Evolutionary conservation across 1,140 invertebrate genomes (phyloP), one percentile per base, ranked within the genome.

Genomic region (Leptinotarsa texana): DNA sequence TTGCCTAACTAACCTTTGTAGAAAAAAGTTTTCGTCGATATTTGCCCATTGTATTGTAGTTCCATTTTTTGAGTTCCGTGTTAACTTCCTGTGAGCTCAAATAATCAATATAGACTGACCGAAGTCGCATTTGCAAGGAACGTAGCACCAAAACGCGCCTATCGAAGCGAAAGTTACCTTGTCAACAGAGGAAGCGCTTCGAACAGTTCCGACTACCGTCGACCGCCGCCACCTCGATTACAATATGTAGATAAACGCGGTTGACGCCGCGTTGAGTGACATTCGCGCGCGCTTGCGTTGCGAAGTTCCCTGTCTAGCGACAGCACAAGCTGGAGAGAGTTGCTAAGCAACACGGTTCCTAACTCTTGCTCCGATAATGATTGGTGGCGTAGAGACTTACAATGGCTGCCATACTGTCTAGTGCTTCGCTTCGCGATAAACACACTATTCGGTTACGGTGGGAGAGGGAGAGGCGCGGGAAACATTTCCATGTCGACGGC

Each of bases 301-400:
- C 66, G 21, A 47, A 68, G 49, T 69, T 69, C 67, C 66, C 67
- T 42, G 73, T 27, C 15, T 51, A 33, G 22, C 75, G 49, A 69
- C 13, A 42, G 8, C 33, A 42, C 33, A 42, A 42, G 33, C 33
- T 42, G 33, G 66, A 47, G 17, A n/a, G 61, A 80, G 79, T 80
- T 80, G 79, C 79, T 75, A 75, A 78, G 79, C 79, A 79, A 80
- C 79, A 75, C 78, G 78, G 33, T 75, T 77, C 76, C 76, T 75
- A 80, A 79, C 79, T 80, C 78, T 79, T 80, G 78, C 79, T 74
- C 76, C 74, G 77, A 75, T 80, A 80, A 80, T 79, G 79, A 80
- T 80, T 80, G 79, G 79, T 80, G 75, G 79, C 75, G 73, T 75
- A 73, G 73, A 79, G 70, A 69, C 75, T 80, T 78, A 78, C 79